A percentile compares a stretch with the other conserved stretches of the same genome.
These are phyloP conservation scores for Zosterops borbonicus DNA, from an alignment of 2,113 vertebrate genomes.

Conservation along the genomic window DNA sequence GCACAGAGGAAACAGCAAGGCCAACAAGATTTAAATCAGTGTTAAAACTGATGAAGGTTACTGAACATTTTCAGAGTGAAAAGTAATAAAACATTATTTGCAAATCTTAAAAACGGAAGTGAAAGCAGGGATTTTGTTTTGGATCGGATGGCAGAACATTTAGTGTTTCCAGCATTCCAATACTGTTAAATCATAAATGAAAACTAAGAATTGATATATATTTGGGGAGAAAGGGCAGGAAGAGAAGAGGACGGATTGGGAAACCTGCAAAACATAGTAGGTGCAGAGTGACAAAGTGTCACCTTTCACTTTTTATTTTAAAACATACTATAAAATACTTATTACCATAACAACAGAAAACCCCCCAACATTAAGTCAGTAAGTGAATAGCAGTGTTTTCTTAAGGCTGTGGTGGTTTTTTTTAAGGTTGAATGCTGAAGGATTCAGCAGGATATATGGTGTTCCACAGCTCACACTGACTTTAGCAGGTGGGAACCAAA, in stretches of 20 bases:
- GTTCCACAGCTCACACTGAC: background rate
- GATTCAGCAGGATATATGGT: background rate
- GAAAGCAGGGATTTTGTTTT: background rate
- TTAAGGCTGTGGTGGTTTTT: background rate
- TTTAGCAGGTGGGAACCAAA: background rate
- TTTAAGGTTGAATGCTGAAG: background rate
- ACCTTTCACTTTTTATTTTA: background rate
- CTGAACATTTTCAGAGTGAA: background rate
- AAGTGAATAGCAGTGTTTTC: background rate
- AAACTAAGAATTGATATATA: background rate
- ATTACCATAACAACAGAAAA: constrained; percentile 4
- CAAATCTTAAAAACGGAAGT: background rate
- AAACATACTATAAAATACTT: background rate
- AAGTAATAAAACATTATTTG: background rate
- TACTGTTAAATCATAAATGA: background rate
- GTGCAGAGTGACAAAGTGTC: background rate
- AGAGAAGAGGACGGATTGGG: background rate
- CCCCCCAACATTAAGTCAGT: background rate
- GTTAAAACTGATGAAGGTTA: background rate
- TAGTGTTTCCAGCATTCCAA: background rate
- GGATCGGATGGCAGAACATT: background rate
- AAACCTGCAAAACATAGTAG: background rate
- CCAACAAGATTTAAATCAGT: background rate
- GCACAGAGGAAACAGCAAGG: background rate
- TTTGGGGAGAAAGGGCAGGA: fast-evolving